Evolutionary conservation across 2,113 vertebrate genomes (phyloP), one percentile per base, ranked within the genome.

Genomic region (Poicephalus meyeri): DNA sequence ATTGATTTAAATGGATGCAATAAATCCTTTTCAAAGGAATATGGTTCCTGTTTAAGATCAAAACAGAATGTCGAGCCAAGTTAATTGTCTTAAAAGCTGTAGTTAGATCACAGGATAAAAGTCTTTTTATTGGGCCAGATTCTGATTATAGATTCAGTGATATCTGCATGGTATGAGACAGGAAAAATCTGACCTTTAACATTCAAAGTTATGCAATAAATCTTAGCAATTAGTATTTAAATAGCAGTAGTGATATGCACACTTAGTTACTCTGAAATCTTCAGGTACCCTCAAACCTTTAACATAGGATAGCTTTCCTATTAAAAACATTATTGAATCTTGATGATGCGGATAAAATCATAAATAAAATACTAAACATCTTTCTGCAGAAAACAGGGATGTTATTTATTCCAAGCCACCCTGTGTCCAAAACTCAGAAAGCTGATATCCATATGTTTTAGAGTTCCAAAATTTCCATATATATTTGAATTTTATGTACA

Each of bases 11-110:
- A 72, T 29, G n/a, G 77, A 69, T 60, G 63, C 82, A 92, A 94
- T 84, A 93, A 95, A 96, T 93, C 68, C 31, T 74, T 88, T 92
- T 39, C 55, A 77, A 81, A 79, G 42, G 63, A 77, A 81, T 64
- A 52, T 18, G 19, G 50, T 49, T 94, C 82, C 73, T 91, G n/a
- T n/a, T 85, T 58, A 77, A 94, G 88, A 86, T 61, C 76, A 95
- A 93, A 81, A 83, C 73, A 80, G 80, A 94, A 46, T 26, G 16
- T 37, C 64, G 16, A 70, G 81, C 74, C 88, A 93, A 94, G 69
- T 81, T 89, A 95, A 96, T 90, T 88, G 83, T 91, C 91, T 90
- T 94, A 94, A 95, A 89, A 94, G 69, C 61, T 79, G 16, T 72
- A 76, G 71, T 77, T 19, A 56, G 74, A 80, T 86, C 81, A 44